Base-by-base conservation (phyloP, 2,888 invertebrate species). In the Rhagium mordax region DNA sequence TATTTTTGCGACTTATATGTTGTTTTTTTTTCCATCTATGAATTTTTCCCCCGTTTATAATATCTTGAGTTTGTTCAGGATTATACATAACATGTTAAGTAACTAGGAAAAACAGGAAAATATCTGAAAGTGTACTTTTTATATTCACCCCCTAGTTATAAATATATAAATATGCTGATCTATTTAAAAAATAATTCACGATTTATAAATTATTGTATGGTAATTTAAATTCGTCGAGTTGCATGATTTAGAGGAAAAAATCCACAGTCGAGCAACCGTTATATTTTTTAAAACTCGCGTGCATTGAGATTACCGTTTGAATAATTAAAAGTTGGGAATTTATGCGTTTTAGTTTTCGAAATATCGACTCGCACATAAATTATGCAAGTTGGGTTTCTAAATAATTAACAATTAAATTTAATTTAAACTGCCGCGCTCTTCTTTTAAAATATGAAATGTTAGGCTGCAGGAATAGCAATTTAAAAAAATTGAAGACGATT, bases 321-420 rank as follows among this genome's bases (percentile, higher is more conserved):
- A 85, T 85, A 85, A 85, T 86, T 85, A 86, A 85, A 84, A 84
- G 68, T 75, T 80, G 78, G 80, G 82, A 81, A 81, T 82, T 81
- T 80, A 80, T 81, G 81, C 81, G 78, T 79, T 82, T 79, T 74
- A 79, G 75, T 81, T 82, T 81, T 82, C 79, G 75, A 82, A 78
- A 81, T 81, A 81, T 79, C 77, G 77, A 78, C 78, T 77, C 74
- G 74, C 70, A 77, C 77, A 81, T 81, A 79, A 79, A 81, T 81
- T 80, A 80, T 77, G 78, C 79, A 81, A 79, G 76, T 72, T 16
- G 15, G 13, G 21, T 48, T 61, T 61, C 48, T 59, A 59, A 59
- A 57, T 57, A 24, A 57, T 27, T 57, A 51, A 29, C 59, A 18
- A 33, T 10, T 33, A 59, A 59, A 59, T 59, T 59, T 29, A 59